Percentiles rank a stretch among this genome's conserved stretches.
phyloP scores from a whole-genome alignment of 2,113 vertebrate genomes.

The Anoura caudifer region DNA sequence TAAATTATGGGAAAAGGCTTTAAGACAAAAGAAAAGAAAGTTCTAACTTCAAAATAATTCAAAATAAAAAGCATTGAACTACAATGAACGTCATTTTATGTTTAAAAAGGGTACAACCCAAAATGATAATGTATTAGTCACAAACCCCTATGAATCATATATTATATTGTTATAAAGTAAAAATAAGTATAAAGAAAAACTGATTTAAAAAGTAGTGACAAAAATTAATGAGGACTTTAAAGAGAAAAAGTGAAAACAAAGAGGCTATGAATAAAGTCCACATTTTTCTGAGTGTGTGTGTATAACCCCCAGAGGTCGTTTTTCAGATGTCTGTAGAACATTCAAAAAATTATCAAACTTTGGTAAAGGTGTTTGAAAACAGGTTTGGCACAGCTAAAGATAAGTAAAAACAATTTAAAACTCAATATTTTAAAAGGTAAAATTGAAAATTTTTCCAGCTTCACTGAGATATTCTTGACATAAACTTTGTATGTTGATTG shows the following conservation, averaged over 20 bases:
- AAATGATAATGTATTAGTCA: not conserved
- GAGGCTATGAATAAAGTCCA: not conserved
- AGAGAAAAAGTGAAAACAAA: not conserved
- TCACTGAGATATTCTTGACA: not conserved
- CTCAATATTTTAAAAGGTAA: not conserved
- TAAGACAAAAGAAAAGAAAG: conserved; percentile 8
- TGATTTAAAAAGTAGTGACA: not conserved
- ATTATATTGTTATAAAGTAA: not conserved
- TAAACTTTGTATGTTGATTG: not conserved
- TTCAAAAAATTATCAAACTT: not conserved
- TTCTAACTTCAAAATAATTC: not conserved
- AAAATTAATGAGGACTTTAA: not conserved
- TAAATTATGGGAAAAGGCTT: not conserved
- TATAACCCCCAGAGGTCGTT: not conserved
- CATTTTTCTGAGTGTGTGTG: not conserved
- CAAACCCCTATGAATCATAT: not conserved
- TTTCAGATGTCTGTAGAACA: not conserved
- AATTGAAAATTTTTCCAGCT: not conserved
- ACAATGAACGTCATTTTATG: not conserved
- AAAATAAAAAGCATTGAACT: not conserved
- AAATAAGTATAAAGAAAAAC: not conserved
- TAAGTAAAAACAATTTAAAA: not conserved
- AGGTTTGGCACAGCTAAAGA: not conserved
- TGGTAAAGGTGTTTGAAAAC: not conserved
- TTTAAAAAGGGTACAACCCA: conserved; percentile 14